Evolutionary conservation across 2,797 vertebrate genomes (phyloP).

Genomic region (Darevskia nairensis): DNA sequence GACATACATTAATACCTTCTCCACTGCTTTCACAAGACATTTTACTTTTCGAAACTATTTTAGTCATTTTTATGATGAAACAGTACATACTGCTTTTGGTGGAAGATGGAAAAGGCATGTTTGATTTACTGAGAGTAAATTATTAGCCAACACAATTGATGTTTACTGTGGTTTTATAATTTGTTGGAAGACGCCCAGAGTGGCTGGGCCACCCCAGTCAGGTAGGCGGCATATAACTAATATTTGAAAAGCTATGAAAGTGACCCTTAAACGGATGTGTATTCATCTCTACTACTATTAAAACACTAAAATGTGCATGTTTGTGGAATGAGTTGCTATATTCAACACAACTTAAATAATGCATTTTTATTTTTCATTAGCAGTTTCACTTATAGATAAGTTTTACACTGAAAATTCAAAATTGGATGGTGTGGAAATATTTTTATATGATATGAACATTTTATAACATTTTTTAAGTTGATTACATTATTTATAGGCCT

Average conservation of each 20-base stretch:
- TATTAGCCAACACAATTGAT: background rate
- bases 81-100: background rate
- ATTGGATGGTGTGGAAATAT: background rate
- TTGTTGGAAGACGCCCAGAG: no score
- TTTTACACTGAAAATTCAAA: background rate
- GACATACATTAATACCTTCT: background rate
- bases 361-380: background rate
- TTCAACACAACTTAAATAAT: background rate
- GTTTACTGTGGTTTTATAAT: no score
- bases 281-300: background rate
- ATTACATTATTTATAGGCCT: background rate
- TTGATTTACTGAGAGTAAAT: background rate
- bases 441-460: background rate
- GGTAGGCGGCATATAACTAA: no score
- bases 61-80: background rate
- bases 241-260: slow-evolving; percentile 9
- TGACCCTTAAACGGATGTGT: slow-evolving; percentile 15
- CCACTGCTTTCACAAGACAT: background rate
- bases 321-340: background rate
- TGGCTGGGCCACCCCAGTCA: no score
- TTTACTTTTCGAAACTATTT: background rate
- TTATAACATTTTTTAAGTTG: background rate
- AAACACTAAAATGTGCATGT: slow-evolving; percentile 8
- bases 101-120: background rate
- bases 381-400: background rate